Evolutionary conservation across 2,888 invertebrate genomes (phyloP).

Genomic region (Mylabris sibirica): DNA sequence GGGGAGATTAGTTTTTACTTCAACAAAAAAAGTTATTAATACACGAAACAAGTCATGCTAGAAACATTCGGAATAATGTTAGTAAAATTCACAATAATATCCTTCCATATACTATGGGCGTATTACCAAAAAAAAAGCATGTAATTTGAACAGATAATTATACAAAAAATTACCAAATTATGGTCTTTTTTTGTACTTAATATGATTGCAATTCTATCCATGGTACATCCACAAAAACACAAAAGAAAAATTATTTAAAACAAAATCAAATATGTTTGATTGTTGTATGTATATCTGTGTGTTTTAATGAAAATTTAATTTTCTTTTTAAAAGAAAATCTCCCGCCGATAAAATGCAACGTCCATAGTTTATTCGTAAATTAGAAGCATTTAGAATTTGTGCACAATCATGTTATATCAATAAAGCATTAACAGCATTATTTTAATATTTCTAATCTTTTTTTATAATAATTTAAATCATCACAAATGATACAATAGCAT

Average conservation of each 20-base stretch:
- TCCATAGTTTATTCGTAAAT: conserved; percentile 2
- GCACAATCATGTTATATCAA: background rate
- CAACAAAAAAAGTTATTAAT: background rate
- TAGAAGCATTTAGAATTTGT: background rate
- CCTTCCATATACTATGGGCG: conserved; percentile 6
- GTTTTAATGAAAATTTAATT: background rate
- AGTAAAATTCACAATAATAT: background rate
- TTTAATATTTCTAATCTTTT: background rate
- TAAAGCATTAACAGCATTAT: conserved; percentile 6
- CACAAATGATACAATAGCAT: background rate
- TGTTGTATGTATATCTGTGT: conserved; percentile 23
- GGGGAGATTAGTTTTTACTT: background rate
- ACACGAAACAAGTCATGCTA: background rate
- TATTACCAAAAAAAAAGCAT: background rate
- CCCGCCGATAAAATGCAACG: background rate
- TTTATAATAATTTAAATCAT: background rate
- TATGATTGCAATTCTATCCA: conserved; percentile 18
- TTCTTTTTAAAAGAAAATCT: background rate
- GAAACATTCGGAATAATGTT: conserved; percentile 1
- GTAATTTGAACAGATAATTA: background rate
- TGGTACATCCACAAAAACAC: conserved; percentile 11
- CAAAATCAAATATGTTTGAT: conserved; percentile 19
- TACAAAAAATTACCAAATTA: conserved; percentile 27
- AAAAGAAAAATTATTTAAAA: conserved; percentile 23
- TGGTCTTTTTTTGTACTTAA: conserved; percentile 8